These are phyloP conservation scores for Epistrophella euchroma DNA, from an alignment of 2,888 invertebrate species.

Conservation along the genomic window DNA sequence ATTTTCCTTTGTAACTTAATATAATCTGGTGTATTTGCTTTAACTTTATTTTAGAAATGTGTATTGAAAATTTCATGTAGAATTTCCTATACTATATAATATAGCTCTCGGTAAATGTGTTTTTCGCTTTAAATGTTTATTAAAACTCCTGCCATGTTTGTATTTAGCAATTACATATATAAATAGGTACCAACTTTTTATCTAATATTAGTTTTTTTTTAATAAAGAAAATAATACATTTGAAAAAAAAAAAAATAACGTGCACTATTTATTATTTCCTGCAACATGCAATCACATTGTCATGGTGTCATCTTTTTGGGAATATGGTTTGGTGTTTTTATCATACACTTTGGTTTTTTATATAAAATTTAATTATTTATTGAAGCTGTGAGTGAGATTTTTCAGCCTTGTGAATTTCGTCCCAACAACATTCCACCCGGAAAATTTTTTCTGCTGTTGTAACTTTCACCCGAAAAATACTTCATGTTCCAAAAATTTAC, in stretches of 20 bases:
- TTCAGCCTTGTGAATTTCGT: too few species aligned
- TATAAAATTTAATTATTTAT: neutral
- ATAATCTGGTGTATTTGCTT: neutral
- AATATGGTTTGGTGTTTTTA: constrained; percentile 36
- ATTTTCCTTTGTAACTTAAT: constrained; percentile 16
- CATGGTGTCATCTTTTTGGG: constrained; percentile 17
- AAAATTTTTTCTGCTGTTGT: too few species aligned
- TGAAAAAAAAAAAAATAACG: constrained; percentile 35
- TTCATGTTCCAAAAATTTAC: too few species aligned
- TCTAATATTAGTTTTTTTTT: constrained; percentile 22
- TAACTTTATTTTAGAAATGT: constrained; percentile 35
- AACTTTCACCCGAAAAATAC: too few species aligned
- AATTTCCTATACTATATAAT: constrained; percentile 25
- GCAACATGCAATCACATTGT: constrained; percentile 11
- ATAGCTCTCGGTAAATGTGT: constrained; percentile 44
- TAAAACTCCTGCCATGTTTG: constrained; percentile 63
- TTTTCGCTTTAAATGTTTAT: constrained; percentile 59
- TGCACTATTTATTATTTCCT: constrained; percentile 52
- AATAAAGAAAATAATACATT: constrained; percentile 51
- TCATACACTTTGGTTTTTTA: neutral
- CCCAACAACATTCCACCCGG: too few species aligned
- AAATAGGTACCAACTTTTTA: constrained; percentile 21
- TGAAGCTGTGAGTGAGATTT: neutral
- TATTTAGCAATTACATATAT: constrained; percentile 51
- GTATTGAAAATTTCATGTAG: constrained; percentile 73